A percentile compares a stretch with the other conserved stretches of the same genome.
Evolutionary conservation across 2,797 vertebrate species (phyloP).

Genomic region (Pyrocephalus nanus): DNA sequence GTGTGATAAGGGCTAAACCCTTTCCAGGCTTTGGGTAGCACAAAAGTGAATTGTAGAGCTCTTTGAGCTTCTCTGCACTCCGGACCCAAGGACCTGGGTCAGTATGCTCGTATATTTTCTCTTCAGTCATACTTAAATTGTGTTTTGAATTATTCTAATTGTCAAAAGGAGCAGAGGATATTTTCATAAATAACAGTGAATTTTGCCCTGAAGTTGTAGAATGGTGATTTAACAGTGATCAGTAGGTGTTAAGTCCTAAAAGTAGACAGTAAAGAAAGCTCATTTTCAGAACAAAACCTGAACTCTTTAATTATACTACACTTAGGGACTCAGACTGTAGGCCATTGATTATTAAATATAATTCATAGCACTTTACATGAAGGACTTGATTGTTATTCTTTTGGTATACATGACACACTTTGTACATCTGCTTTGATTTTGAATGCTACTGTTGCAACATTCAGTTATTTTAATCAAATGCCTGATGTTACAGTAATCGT

Average conservation of each 20-base stretch:
- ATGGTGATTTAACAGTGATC: neutral
- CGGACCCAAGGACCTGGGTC: neutral
- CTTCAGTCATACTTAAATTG: neutral
- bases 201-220: neutral
- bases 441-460: neutral
- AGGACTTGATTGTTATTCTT: constrained; percentile 28
- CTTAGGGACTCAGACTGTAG: neutral
- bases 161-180: neutral
- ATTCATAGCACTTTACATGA: constrained; percentile 19
- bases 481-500: neutral
- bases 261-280: neutral
- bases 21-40: neutral
- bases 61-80: neutral
- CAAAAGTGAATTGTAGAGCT: neutral
- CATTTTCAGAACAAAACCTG: neutral
- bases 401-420: constrained; percentile 35
- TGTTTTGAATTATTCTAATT: neutral
- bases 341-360: constrained; percentile 44
- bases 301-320: neutral
- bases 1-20: neutral
- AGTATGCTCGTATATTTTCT: neutral
- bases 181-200: neutral
- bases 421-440: constrained; percentile 30
- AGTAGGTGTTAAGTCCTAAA: neutral
- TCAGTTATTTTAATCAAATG: constrained; percentile 34